A percentile compares a stretch with the other conserved stretches of the same genome.
Evolutionary conservation across 2,113 vertebrate species (phyloP).

Genomic region (Hippopotamus amphibius): DNA sequence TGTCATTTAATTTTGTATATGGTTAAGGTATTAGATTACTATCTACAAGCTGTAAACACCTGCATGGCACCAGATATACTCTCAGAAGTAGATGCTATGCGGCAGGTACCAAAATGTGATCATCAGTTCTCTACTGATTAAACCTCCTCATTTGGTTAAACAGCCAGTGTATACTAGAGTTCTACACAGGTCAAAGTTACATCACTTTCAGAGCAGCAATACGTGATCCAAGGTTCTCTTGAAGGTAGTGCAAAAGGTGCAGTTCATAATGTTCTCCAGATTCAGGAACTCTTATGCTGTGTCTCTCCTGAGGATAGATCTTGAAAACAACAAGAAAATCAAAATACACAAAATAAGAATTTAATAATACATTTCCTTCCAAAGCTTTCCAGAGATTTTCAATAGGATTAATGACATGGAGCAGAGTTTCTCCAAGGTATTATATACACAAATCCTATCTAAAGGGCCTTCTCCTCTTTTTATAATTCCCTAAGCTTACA

Average conservation of each 20-base stretch:
- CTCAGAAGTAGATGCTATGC: conserved; percentile 67
- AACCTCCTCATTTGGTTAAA: conserved; percentile 73
- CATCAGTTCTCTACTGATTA: conserved; percentile 61
- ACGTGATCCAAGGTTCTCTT: conserved; percentile 90
- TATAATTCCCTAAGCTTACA: background rate
- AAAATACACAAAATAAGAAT: conserved; percentile 34
- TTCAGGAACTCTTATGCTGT: conserved; percentile 91
- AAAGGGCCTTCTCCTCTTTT: background rate
- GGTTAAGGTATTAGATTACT: conserved; percentile 75
- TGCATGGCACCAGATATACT: conserved; percentile 84
- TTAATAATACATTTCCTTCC: background rate
- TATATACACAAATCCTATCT: background rate
- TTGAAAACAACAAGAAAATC: conserved; percentile 73
- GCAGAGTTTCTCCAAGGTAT: background rate
- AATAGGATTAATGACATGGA: conserved; percentile 13
- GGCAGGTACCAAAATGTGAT: conserved; percentile 82
- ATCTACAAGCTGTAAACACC: conserved; percentile 72
- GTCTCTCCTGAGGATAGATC: conserved; percentile 93
- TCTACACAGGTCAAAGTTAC: conserved; percentile 75
- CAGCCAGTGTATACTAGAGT: conserved; percentile 67
- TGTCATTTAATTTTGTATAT: conserved; percentile 78
- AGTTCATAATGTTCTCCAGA: conserved; percentile 92
- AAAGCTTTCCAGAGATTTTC: conserved; percentile 12
- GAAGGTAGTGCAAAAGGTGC: conserved; percentile 91
- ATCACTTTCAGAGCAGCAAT: conserved; percentile 90